These are phyloP conservation scores for Danio rerio DNA, from an alignment of 2,113 vertebrate genomes.

Conservation along the genomic window GRCz12tu NC_133188.1:20630501-20631000, in stretches of 20 bases:
- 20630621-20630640: neutral
- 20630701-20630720: neutral
- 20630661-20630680: no score
- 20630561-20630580: neutral
- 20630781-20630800: neutral
- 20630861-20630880: conserved; percentile 13
- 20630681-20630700: neutral
- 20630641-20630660: no score
- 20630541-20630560: neutral
- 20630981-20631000: neutral
- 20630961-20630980: no score
- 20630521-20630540: neutral
- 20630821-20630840: neutral
- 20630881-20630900: conserved; percentile 25
- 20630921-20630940: neutral
- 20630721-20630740: neutral
- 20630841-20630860: neutral
- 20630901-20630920: neutral
- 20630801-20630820: no score
- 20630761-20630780: neutral
- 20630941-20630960: conserved; percentile 6
- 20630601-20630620: neutral
- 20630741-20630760: neutral
- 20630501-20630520: neutral
- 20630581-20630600: conserved; percentile 12